Conservation (phyloP, 2,113 vertebrate species). For the Riparia riparia region DNA sequence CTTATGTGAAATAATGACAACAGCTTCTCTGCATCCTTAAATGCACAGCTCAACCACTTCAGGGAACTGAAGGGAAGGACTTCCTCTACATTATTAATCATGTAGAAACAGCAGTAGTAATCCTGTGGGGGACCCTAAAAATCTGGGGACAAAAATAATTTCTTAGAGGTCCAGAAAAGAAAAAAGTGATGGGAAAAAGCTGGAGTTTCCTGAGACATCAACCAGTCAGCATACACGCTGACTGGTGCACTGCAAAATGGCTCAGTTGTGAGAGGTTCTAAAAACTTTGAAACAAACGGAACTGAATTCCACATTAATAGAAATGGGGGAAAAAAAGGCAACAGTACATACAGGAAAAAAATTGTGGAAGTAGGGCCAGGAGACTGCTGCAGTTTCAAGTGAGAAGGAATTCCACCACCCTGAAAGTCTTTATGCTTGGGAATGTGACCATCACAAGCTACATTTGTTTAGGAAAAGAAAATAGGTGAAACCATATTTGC, state of each 20-base stretch:
- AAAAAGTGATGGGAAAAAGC: neutral
- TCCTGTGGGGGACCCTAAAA: neutral
- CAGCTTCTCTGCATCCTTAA: neutral
- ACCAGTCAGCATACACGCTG: accelerated
- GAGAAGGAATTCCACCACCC: neutral
- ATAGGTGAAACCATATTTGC: neutral
- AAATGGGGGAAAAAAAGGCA: accelerated
- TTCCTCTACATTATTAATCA: neutral
- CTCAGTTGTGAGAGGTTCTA: neutral
- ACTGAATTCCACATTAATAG: neutral
- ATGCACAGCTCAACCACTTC: neutral
- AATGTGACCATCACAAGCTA: neutral
- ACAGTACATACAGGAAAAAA: neutral
- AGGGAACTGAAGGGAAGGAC: neutral
- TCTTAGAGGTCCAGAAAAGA: neutral
- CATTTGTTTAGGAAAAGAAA: neutral
- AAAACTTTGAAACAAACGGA: neutral
- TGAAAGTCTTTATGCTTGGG: neutral
- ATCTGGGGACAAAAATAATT: neutral
- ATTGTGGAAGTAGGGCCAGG: neutral
- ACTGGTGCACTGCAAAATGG: neutral
- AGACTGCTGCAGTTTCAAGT: neutral
- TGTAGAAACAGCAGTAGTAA: neutral
- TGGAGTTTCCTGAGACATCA: neutral
- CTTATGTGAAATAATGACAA: neutral